phyloP scores from a whole-genome alignment of 1,140 invertebrate species.

The Mylabris phalerata region DNA sequence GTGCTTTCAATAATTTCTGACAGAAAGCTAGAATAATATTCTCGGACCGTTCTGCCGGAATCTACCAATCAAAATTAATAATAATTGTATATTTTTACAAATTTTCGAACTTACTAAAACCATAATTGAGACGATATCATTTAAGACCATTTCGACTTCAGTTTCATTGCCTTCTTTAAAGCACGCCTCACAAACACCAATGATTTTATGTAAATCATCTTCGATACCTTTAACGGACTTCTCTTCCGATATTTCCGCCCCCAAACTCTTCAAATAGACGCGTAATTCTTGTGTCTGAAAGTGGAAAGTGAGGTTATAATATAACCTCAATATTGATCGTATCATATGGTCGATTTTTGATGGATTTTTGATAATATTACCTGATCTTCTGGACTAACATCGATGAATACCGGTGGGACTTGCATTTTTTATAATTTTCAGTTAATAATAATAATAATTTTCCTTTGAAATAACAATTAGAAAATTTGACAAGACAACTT shows the following conservation, averaged over 20 bases:
- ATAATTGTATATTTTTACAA: conserved; percentile 2
- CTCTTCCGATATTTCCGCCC: conserved; percentile 87
- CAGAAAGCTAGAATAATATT: conserved; percentile 87
- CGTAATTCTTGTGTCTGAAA: conserved; percentile 80
- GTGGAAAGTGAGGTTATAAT: conserved; percentile 30
- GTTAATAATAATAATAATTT: no score
- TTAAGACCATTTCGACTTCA: conserved; percentile 76
- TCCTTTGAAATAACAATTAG: no score
- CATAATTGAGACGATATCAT: conserved; percentile 90
- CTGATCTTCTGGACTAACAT: conserved; percentile 71
- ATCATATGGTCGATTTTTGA: conserved; percentile 14
- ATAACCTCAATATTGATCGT: conserved; percentile 40
- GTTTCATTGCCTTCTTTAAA: conserved; percentile 77
- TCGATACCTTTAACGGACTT: conserved; percentile 84
- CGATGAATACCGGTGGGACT: conserved; percentile 73
- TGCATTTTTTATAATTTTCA: conserved; percentile 50
- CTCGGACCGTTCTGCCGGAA: conserved; percentile 80
- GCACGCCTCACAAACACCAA: conserved; percentile 86
- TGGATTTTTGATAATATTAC: conserved; percentile 43
- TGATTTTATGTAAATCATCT: conserved; percentile 91
- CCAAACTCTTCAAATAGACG: conserved; percentile 81
- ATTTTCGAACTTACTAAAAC: conserved; percentile 60
- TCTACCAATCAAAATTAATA: conserved; percentile 44
- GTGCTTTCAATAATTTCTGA: conserved; percentile 87
- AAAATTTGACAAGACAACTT: no score